Base-by-base conservation (phyloP, 1,140 invertebrate genomes). In the Pygmarrhopalites habei region DNA sequence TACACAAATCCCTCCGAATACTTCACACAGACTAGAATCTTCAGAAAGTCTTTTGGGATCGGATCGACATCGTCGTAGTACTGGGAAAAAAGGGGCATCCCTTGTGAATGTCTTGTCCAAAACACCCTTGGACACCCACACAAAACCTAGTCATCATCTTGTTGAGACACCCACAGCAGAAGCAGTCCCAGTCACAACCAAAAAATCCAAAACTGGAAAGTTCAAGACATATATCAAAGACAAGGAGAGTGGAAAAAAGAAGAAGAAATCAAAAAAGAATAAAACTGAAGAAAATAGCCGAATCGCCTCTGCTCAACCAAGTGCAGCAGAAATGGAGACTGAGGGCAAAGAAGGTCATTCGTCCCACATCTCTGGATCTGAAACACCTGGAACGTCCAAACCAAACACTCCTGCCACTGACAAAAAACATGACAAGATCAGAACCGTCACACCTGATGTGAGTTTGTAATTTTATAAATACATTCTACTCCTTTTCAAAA, bases 191-290 rank as follows among this genome's bases (percentile, higher is more conserved):
- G n/a, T n/a, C n/a, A n/a, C 47, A 19, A 10, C 7, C 21, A 49
- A 19, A n/a, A 25, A n/a, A 19, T 12, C 21, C 47, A 49, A n/a
- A 19, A 19, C 17, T 25, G 47, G 47, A 12, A 25, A 49, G 23
- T 19, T 12, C 7, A 49, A 49, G 47, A 10, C 23, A 12, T 49
- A 7, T 10, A 21, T 12, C 10, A 49, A 49, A 25, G 23, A 49
- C 12, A 49, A 49, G 21, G 47, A 49, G n/a, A 21, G 47, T n/a
- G n/a, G n/a, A 10, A 49, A 49, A 49, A 49, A 49, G 47, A 39
- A 39, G 17, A 39, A 39, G 35, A 39, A 39, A 39, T 17, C 35
- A 7, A 17, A 19, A 53, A 53, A 53, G 23, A 53, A 7, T 47
- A 47, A 21, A 47, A 47, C 7, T 47, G 5, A 5, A 47, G 19